Percentiles rank a stretch among this genome's conserved stretches.
phyloP scores from a whole-genome alignment of 2,113 vertebrate genomes.

The Onychorhynchus coronatus region DNA sequence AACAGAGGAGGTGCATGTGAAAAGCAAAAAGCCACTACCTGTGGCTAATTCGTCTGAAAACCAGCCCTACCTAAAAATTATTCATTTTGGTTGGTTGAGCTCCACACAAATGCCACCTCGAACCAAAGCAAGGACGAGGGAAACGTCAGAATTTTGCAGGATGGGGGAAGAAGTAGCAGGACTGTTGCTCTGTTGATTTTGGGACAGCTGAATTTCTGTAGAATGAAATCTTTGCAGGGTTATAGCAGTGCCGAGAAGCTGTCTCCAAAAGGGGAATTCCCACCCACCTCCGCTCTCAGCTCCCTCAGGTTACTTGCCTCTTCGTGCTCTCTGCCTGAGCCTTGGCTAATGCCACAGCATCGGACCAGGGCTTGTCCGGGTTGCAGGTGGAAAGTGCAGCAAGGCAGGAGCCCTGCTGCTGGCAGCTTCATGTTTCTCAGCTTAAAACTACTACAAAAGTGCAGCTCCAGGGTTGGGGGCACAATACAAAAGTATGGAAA shows the following conservation, averaged over 20 bases:
- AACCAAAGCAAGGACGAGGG: not conserved
- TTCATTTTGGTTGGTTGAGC: not conserved
- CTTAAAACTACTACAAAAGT: not conserved
- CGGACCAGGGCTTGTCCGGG: rapidly evolving
- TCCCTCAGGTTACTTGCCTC: rapidly evolving
- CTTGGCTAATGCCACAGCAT: not conserved
- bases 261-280: not conserved
- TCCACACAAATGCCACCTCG: not conserved
- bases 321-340: not conserved
- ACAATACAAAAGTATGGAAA: not conserved
- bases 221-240: not conserved
- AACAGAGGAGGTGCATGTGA: not conserved
- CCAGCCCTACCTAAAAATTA: not conserved
- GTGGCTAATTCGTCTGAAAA: not conserved
- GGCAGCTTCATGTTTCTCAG: not conserved
- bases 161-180: not conserved
- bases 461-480: not conserved
- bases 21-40: not conserved
- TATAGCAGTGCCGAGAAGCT: not conserved
- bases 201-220: not conserved
- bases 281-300: not conserved
- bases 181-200: not conserved
- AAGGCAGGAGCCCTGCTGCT: not conserved
- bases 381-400: rapidly evolving
- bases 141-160: not conserved